Conservation (phyloP, 2,113 vertebrate species). For the Phrynocephalus versicolor region DNA sequence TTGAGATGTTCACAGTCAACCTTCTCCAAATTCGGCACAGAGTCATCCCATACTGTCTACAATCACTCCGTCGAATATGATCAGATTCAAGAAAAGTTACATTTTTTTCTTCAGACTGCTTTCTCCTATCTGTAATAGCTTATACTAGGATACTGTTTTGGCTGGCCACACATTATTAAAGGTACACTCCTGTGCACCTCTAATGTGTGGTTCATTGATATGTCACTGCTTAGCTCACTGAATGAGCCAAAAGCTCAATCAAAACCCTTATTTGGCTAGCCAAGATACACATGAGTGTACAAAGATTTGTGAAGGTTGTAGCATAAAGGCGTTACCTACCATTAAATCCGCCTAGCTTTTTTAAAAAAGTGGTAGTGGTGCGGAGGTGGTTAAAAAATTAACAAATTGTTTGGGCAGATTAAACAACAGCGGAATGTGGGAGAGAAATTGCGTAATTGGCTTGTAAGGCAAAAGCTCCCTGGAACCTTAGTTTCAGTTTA, state of each 20-base stretch:
- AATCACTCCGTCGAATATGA: too few species aligned
- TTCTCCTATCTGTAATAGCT: too few species aligned
- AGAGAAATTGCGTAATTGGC: background rate
- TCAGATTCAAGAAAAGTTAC: too few species aligned
- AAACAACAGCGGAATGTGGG: conserved; percentile 36
- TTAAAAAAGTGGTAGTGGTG: background rate
- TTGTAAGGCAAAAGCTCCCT: background rate
- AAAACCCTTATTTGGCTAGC: background rate
- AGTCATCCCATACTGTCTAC: too few species aligned
- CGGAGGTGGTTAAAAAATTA: conserved; percentile 2
- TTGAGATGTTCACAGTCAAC: too few species aligned
- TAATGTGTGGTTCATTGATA: background rate
- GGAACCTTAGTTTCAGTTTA: background rate
- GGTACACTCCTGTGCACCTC: too few species aligned
- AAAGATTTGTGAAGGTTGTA: background rate
- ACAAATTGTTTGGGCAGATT: conserved; percentile 28
- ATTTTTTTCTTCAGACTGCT: too few species aligned
- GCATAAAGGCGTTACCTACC: background rate
- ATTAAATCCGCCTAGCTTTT: background rate
- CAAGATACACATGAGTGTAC: background rate
- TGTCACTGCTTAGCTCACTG: background rate
- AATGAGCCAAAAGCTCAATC: background rate
- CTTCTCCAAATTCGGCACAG: too few species aligned
- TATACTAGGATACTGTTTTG: too few species aligned
- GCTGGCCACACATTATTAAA: too few species aligned